Evolutionary conservation across 2,113 vertebrate species (phyloP).

Genomic region (Microtus oregoni): DNA sequence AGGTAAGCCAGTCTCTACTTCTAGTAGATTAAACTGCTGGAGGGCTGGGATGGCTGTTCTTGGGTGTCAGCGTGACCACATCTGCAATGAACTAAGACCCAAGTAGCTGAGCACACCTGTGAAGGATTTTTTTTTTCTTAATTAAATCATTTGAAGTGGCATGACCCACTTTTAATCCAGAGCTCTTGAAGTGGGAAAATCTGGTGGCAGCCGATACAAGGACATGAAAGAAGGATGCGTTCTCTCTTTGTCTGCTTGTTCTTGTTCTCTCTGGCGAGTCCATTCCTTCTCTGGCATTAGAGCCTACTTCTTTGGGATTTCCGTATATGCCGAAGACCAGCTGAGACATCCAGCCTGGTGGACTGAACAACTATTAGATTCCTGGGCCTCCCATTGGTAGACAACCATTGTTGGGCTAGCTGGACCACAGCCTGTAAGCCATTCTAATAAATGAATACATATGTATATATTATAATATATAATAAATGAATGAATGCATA

Average conservation of each 20-base stretch:
- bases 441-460: neutral
- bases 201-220: neutral
- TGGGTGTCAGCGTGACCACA: neutral
- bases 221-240: neutral
- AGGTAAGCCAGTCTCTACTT: neutral
- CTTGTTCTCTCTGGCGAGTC: neutral
- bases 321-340: neutral
- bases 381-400: neutral
- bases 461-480: neutral
- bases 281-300: neutral
- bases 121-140: neutral
- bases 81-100: neutral
- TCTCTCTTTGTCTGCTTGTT: neutral
- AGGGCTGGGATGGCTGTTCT: neutral
- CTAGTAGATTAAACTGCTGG: neutral
- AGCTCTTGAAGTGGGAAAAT: neutral
- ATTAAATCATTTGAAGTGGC: neutral
- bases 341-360: neutral
- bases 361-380: neutral
- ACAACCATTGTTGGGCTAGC: neutral
- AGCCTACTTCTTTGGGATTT: neutral
- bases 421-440: neutral
- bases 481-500: neutral
- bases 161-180: neutral
- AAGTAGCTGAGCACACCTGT: neutral